A percentile compares a stretch with the other conserved stretches of the same genome.
These are phyloP conservation scores for Vidua macroura DNA, from an alignment of 2,113 vertebrate species.

Conservation along the genomic window DNA sequence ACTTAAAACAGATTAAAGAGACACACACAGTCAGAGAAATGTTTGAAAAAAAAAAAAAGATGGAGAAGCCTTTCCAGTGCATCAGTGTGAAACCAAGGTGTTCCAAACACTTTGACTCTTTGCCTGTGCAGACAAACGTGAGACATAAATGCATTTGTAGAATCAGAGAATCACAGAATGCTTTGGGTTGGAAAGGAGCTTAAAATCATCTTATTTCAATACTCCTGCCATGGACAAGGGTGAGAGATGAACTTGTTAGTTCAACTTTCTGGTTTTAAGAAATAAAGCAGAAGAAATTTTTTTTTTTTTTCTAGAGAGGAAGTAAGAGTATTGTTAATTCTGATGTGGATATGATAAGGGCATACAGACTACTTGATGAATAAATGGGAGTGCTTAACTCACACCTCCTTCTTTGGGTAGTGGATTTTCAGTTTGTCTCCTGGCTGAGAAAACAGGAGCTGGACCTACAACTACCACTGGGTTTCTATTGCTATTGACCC, in stretches of 20 bases:
- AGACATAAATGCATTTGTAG: neutral
- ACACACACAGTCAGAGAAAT: neutral
- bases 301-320: neutral
- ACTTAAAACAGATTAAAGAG: neutral
- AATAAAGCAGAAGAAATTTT: neutral
- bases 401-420: neutral
- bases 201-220: neutral
- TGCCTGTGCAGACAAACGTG: neutral
- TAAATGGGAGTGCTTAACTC: neutral
- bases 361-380: neutral
- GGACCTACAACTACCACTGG: neutral
- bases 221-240: neutral
- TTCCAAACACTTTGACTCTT: neutral
- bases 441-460: neutral
- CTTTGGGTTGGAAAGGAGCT: neutral
- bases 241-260: neutral
- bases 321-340: neutral
- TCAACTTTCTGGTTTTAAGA: neutral
- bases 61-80: neutral
- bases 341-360: neutral
- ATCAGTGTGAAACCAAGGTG: neutral
- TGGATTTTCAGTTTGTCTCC: neutral
- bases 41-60: neutral
- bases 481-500: neutral
- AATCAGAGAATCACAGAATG: neutral